phyloP scores from a whole-genome alignment of 2,113 vertebrate species.

The Capra hircus region DNA sequence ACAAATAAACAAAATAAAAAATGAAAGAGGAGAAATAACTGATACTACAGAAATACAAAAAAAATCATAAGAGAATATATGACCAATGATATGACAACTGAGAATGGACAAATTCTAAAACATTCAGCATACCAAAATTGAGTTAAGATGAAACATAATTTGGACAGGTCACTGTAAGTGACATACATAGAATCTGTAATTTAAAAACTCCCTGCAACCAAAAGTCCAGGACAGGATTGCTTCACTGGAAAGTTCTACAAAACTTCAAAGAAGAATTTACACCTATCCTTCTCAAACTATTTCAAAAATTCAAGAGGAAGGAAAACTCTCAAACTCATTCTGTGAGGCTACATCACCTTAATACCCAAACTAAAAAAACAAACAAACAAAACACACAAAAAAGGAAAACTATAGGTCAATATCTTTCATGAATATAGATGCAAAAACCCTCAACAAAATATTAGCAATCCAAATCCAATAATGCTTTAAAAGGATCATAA shows the following conservation, averaged over 20 bases:
- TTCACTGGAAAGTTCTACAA: not conserved
- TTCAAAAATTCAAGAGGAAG: not conserved
- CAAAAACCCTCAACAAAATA: not conserved
- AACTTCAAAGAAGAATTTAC: not conserved
- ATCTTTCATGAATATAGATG: not conserved
- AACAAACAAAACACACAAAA: not conserved
- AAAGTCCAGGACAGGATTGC: not conserved
- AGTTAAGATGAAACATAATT: not conserved
- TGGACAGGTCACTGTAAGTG: not conserved
- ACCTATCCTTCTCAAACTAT: not conserved
- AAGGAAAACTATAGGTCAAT: not conserved
- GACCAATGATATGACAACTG: not conserved
- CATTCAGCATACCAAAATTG: not conserved
- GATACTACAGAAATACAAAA: not conserved
- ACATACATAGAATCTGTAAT: not conserved
- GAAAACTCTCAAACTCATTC: not conserved
- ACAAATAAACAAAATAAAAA: not conserved
- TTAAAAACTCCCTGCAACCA: not conserved
- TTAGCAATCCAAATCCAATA: not conserved
- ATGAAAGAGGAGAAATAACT: not conserved
- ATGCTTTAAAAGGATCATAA: not conserved
- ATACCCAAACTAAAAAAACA: not conserved
- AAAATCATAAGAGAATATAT: not conserved
- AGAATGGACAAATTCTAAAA: not conserved
- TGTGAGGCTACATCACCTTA: not conserved